These are phyloP conservation scores for Bovichtus variegatus DNA, from an alignment of 2,797 vertebrate genomes.

Conservation along the genomic window DNA sequence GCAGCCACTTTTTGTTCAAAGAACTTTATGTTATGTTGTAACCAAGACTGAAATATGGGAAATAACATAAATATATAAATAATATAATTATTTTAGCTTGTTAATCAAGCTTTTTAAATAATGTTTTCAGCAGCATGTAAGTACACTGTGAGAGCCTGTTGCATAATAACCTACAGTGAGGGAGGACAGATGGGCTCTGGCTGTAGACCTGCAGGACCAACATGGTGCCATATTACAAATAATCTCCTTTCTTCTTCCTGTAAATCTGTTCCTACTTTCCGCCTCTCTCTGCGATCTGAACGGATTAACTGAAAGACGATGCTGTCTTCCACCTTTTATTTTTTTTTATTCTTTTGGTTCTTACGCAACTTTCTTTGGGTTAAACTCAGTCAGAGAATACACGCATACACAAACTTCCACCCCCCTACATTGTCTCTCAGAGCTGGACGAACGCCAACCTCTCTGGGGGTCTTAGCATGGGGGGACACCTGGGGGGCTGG, in stretches of 20 bases:
- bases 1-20: background rate
- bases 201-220: background rate
- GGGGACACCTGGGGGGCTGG: constrained; percentile 51
- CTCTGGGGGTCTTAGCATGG: constrained; percentile 57
- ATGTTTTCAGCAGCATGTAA: background rate
- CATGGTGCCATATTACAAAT: background rate
- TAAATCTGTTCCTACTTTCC: background rate
- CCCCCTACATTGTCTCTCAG: constrained; percentile 21
- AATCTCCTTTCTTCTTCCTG: constrained; percentile 24
- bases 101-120: background rate
- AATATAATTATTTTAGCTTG: too few relatives aligned
- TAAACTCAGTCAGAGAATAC: constrained; percentile 1
- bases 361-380: background rate
- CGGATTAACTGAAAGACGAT: background rate
- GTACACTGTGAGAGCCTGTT: constrained; percentile 36
- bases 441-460: constrained; percentile 35
- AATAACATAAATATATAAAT: too few relatives aligned
- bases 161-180: constrained; percentile 31
- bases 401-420: constrained; percentile 15
- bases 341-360: background rate
- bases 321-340: background rate
- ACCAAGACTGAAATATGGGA: too few relatives aligned
- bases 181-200: constrained; percentile 16
- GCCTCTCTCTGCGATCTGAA: rapidly evolving
- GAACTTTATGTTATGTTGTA: too few relatives aligned